phyloP scores from a whole-genome alignment of 2,797 vertebrate species.

The Capromys pilorides region DNA sequence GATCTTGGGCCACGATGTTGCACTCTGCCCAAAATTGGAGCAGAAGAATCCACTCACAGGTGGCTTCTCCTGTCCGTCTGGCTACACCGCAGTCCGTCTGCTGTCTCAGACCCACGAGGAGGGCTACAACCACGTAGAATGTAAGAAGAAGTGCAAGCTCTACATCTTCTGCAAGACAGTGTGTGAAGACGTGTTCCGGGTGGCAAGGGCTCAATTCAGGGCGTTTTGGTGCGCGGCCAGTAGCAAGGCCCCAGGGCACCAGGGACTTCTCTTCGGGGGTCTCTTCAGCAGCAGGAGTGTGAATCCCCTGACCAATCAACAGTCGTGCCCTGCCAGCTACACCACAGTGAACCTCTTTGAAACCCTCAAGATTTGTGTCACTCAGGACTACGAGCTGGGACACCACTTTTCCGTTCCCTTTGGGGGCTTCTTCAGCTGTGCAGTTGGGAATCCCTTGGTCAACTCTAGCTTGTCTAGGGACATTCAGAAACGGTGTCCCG shows the following conservation, averaged over 20 bases:
- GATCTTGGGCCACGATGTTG: slow-evolving; percentile 69
- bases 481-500: slow-evolving; percentile 86
- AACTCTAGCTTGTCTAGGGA: slow-evolving; percentile 45
- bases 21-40: slow-evolving; percentile 86
- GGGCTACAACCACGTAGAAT: slow-evolving; percentile 88
- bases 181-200: slow-evolving; percentile 88
- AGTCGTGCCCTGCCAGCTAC: slow-evolving; percentile 89
- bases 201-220: slow-evolving; percentile 86
- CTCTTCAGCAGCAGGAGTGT: slow-evolving; percentile 86
- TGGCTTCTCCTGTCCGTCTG: slow-evolving; percentile 86
- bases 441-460: slow-evolving; percentile 88
- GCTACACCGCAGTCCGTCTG: slow-evolving; percentile 85
- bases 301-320: slow-evolving; percentile 88
- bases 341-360: slow-evolving; percentile 83
- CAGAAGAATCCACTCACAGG: slow-evolving; percentile 92
- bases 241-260: slow-evolving; percentile 70
- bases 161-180: slow-evolving; percentile 76
- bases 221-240: slow-evolving; percentile 90
- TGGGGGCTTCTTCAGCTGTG: slow-evolving; percentile 94
- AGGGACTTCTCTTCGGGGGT: slow-evolving; percentile 93
- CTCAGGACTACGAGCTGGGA: slow-evolving; percentile 89
- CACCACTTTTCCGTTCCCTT: slow-evolving; percentile 88
- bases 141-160: slow-evolving; percentile 74
- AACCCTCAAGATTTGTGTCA: slow-evolving; percentile 88
- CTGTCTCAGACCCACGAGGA: slow-evolving; percentile 87